Conservation (phyloP, 2,113 vertebrate species). For the Pseudonaja textilis region DNA sequence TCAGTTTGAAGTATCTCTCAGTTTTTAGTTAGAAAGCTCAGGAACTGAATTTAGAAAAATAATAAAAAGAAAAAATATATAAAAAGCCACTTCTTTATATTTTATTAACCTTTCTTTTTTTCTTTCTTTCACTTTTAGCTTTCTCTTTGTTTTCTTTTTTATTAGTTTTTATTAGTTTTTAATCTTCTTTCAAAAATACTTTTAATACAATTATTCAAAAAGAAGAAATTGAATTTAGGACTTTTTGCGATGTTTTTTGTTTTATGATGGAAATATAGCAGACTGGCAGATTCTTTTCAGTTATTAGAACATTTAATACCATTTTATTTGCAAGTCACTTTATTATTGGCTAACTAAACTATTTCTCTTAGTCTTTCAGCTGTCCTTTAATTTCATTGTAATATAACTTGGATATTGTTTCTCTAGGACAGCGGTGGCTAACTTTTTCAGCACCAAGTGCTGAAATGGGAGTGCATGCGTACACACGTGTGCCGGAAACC, state of each 20-base stretch:
- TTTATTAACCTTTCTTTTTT: neutral
- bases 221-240: neutral
- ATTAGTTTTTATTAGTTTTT: neutral
- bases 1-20: neutral
- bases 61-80: neutral
- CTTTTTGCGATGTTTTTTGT: neutral
- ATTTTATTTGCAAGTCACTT: neutral
- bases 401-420: neutral
- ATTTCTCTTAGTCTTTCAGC: neutral
- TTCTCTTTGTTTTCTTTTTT: neutral
- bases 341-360: neutral
- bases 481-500: too few relatives aligned
- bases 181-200: neutral
- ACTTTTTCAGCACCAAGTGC: too few relatives aligned
- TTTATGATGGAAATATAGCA: neutral
- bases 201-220: neutral
- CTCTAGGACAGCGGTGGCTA: neutral
- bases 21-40: neutral
- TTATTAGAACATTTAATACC: neutral
- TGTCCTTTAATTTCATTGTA: neutral
- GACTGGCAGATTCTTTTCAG: neutral
- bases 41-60: neutral
- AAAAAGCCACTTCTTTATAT: neutral
- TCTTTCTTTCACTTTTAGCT: neutral
- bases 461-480: too few relatives aligned